Conservation (phyloP, 1,140 invertebrate species). For the Drosophila watanabei region DNA sequence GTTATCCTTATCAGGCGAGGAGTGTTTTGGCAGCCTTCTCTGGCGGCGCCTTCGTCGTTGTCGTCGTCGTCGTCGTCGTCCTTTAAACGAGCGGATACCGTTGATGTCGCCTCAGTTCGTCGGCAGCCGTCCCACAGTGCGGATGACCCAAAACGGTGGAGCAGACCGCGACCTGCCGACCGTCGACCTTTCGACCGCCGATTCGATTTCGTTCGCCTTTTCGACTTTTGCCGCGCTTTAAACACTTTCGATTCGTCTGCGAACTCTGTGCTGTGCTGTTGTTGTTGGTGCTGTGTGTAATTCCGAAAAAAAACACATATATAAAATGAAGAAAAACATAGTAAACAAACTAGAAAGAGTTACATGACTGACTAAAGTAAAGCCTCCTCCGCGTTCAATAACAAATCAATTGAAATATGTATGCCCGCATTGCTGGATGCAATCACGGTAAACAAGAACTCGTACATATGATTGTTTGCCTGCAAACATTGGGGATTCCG, state of each 20-base stretch:
- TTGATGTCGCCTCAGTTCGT: constrained; percentile 66
- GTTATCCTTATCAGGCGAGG: constrained; percentile 72
- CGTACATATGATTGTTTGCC: constrained; percentile 29
- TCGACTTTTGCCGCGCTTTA: constrained; percentile 27
- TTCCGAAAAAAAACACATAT: not conserved
- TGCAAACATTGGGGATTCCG: constrained; percentile 39
- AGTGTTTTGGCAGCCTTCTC: constrained; percentile 54
- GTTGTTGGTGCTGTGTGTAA: constrained; percentile 20
- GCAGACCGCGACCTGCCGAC: constrained; percentile 28
- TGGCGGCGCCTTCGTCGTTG: constrained; percentile 24
- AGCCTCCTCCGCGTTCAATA: constrained; percentile 40
- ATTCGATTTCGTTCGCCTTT: constrained; percentile 23
- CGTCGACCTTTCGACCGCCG: constrained; percentile 26
- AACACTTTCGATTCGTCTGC: constrained; percentile 23
- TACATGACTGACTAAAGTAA: constrained; percentile 38
- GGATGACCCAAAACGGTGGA: constrained; percentile 60
- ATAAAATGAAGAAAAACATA: constrained; percentile 7
- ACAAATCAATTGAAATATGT: constrained; percentile 48
- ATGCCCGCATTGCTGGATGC: constrained; percentile 26
- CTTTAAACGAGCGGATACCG: constrained; percentile 62
- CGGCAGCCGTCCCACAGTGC: constrained; percentile 77
- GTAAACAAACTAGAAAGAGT: constrained; percentile 29
- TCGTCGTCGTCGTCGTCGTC: constrained; percentile 60
- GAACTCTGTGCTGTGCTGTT: constrained; percentile 1
- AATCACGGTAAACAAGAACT: constrained; percentile 39